Percentiles rank a stretch among this genome's conserved stretches.
Conservation (phyloP, 2,113 vertebrate species). For the Rhinoptilus africanus region DNA sequence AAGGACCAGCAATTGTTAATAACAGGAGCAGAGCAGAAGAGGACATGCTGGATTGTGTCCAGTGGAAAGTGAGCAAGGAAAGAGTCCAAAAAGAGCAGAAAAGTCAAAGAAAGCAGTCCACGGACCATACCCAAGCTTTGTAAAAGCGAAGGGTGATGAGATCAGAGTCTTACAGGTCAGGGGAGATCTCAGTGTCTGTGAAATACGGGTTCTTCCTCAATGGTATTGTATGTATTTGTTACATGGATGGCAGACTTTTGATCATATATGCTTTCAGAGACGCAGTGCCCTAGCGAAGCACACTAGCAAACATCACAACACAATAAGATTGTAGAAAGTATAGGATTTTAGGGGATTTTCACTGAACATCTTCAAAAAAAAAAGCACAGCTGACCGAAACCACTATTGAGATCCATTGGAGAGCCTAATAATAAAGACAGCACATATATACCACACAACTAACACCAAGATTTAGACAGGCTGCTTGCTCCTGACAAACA, state of each 20-base stretch:
- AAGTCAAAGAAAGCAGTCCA: background rate
- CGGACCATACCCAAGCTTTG: background rate
- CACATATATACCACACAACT: background rate
- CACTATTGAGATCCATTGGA: background rate
- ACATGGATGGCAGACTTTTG: background rate
- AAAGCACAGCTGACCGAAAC: background rate
- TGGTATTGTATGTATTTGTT: background rate
- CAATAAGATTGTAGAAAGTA: background rate
- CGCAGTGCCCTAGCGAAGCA: background rate
- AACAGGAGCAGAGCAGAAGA: background rate
- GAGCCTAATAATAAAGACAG: background rate
- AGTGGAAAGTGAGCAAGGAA: background rate
- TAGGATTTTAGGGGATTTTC: background rate
- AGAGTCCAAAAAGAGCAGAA: background rate
- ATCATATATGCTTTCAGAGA: background rate
- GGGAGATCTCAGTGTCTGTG: background rate
- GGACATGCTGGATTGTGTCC: background rate
- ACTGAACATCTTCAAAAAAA: background rate
- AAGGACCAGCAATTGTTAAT: background rate
- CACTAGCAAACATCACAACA: background rate
- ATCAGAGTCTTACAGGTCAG: background rate
- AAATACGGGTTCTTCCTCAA: background rate
- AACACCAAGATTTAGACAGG: background rate
- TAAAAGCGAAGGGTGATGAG: background rate
- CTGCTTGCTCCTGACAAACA: background rate